Conservation (phyloP, 2,113 vertebrate species). For the Suncus etruscus region DNA sequence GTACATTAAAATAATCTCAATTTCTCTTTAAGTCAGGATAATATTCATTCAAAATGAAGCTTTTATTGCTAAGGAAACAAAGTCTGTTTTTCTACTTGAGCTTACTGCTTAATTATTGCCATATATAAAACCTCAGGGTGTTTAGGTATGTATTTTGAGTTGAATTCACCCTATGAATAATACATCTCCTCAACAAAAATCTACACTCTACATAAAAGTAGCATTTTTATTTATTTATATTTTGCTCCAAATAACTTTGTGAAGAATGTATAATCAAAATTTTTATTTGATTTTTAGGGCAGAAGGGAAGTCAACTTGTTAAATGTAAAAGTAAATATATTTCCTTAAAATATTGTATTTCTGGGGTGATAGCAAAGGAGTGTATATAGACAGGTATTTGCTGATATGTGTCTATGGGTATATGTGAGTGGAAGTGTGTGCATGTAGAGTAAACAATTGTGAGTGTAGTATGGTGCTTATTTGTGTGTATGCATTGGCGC, state of each 20-base stretch:
- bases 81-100: slow-evolving; percentile 52
- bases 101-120: slow-evolving; percentile 59
- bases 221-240: not conserved
- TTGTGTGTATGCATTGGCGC: too few relatives aligned
- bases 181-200: not conserved
- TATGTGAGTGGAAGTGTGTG: rapidly evolving
- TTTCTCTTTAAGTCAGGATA: not conserved
- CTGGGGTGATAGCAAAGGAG: too few relatives aligned
- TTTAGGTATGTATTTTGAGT: slow-evolving; percentile 14
- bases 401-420: not conserved
- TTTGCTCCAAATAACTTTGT: slow-evolving; percentile 12
- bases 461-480: too few relatives aligned
- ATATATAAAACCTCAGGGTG: slow-evolving; percentile 36
- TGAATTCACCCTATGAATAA: slow-evolving; percentile 52
- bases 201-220: not conserved
- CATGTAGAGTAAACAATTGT: not conserved
- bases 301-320: not conserved
- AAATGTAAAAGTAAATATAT: not conserved
- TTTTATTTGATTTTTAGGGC: slow-evolving; percentile 25
- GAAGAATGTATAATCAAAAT: not conserved
- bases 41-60: slow-evolving; percentile 6
- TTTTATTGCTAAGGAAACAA: slow-evolving; percentile 62
- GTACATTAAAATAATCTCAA: slow-evolving; percentile 13
- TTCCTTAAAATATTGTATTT: not conserved
- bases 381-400: not conserved